Evolutionary conservation across 2,113 vertebrate genomes (phyloP), one percentile per base, ranked within the genome.

Genomic region (Esox niger): DNA sequence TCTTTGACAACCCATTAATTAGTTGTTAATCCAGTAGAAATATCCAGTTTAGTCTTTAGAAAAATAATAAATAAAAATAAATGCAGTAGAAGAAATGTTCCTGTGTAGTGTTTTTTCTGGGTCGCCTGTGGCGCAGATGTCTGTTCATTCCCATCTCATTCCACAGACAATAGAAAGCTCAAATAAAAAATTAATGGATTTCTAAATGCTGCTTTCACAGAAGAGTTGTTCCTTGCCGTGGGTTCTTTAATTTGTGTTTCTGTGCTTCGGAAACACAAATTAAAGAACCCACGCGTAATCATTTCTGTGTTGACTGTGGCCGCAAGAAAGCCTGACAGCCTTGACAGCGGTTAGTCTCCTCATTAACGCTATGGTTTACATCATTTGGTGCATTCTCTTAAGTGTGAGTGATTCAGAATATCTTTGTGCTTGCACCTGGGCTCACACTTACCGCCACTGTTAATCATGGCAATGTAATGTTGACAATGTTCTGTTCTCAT

Each of bases 401-500:
- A 43, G 38, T 75, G 64, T 73, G 35, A 63, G 20, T 68, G 23
- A 60, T 80, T 74, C 70, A 38, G 25, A 77, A 52, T 66, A 56
- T 76, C 47, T 79, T 71, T 70, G 56, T 71, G 21, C 23, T n/a
- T 66, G 77, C 88, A 89, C 88, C 85, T 87, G 86, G 70, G 11
- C 56, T 46, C 56, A 43, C 38, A 15, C 38, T 43, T 43, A 43
- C 38, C 17, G 13, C 38, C 38, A 43, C 38, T 1, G 13, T 43
- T 43, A 43, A 10, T 17, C 15, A 43, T 10, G 38, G 38, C 38
- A 43, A 4, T 43, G 38, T 1, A 43, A 10, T 17, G 13, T 43
- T 43, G 5, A 43, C 85, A 83, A 89, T 89, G 81, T 81, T 79
- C 77, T 80, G 73, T 82, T 84, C 74, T 79, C 74, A 79, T 86